Base-by-base conservation (phyloP, 2,113 vertebrate genomes). In the Anguilla japonica region DNA sequence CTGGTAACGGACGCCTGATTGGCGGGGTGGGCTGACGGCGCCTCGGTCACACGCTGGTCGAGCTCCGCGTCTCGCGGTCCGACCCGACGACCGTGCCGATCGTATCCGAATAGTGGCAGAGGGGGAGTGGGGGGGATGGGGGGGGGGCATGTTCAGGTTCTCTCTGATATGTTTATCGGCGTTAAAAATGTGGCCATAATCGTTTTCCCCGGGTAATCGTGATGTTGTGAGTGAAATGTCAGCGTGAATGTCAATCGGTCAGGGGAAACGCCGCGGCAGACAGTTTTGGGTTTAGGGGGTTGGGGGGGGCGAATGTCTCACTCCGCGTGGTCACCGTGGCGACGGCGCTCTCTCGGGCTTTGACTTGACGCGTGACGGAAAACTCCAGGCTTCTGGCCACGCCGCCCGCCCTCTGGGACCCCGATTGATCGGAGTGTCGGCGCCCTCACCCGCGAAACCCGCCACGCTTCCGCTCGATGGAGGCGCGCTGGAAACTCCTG, bases 161-260 rank as follows among this genome's bases (percentile, higher is more conserved):
- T 3, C 40, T 22, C 16, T 16, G 34, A 57, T 56, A 18, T 34
- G 34, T 78, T 80, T 46, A 85, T 85, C 13, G 82, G 34, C 29
- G 7, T 40, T 20, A 3, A 26, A 34, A 83, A 40, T 40, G 34
- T 63, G 56, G 13, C 53, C 18, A 50, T 80, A 41, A 41, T 57
- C 34, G 53, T 78, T 81, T 81, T 53, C 50, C 84, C 34, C 50
- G 41, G 84, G 84, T 81, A 81, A 81, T 80, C 18, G 22, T 79
- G 50, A 57, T 57, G 39, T 34, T 8, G 13, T 34, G 29, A 80
- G 78, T 5, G 50, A 85, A 85, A 85, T 85, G 84, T 81, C 84
- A 85, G 46, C 50, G 7, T 29, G 18, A 53, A 53, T 79, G 79
- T 85, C 79, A 85, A 81, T 80, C 50, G 79, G 34, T 20, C 75